phyloP scores from a whole-genome alignment of 92 coral and sea anemone species.

The Chrysogorgia sp. region DNA sequence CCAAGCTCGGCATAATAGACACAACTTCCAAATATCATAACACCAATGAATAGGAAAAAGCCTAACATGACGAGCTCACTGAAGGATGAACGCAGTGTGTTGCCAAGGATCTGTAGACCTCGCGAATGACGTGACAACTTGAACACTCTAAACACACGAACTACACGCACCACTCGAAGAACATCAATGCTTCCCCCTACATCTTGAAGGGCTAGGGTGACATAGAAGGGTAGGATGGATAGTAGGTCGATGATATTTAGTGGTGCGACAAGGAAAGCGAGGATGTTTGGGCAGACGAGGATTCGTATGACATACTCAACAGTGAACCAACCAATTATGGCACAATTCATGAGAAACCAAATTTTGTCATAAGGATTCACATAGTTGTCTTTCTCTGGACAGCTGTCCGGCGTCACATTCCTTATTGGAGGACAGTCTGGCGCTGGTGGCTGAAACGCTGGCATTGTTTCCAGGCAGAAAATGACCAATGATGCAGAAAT shows the following conservation, averaged over 20 bases:
- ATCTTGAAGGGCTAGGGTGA: slow-evolving; percentile 75
- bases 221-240: slow-evolving; percentile 91
- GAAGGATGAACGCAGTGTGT: slow-evolving; percentile 89
- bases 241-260: slow-evolving; percentile 90
- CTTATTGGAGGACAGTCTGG: slow-evolving; percentile 59
- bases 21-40: slow-evolving; percentile 98
- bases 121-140: slow-evolving; percentile 98
- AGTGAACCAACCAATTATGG: slow-evolving; percentile 90
- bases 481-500: slow-evolving; percentile 86
- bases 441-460: slow-evolving; percentile 61
- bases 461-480: slow-evolving; percentile 94
- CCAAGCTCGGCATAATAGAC: slow-evolving; percentile 98
- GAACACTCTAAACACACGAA: slow-evolving; percentile 98
- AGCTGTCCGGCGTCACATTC: slow-evolving; percentile 52
- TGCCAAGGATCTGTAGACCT: slow-evolving; percentile 94
- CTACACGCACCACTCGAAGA: slow-evolving; percentile 97
- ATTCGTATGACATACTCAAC: slow-evolving; percentile 86
- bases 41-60: slow-evolving; percentile 95
- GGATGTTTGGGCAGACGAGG: slow-evolving; percentile 80
- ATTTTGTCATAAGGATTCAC: slow-evolving; percentile 72
- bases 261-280: slow-evolving; percentile 81
- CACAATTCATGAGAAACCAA: slow-evolving; percentile 85
- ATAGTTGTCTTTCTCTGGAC: slow-evolving; percentile 34
- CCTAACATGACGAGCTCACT: slow-evolving; percentile 93
- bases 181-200: slow-evolving; percentile 82